Evolutionary conservation across 1,140 invertebrate species (phyloP), one percentile per base, ranked within the genome.

Genomic region (Pseudobourletiella spinata): DNA sequence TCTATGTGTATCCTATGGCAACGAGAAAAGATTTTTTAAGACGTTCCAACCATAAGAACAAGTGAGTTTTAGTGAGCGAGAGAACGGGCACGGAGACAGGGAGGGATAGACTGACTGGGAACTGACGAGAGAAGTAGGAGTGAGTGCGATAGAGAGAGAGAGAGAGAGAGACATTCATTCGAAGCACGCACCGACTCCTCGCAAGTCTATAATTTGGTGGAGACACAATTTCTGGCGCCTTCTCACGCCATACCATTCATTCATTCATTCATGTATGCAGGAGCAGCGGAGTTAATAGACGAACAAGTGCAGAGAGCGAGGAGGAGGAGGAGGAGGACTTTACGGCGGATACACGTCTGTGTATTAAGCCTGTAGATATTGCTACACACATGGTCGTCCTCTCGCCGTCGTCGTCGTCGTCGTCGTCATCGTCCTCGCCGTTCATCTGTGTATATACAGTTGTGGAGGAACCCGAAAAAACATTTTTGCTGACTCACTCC

Each of bases 181-280:
- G 64, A 63, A 57, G 60, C 64, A 63, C 60, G 64, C 60, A 66
- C 57, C 29, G 61, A 62, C 57, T 63, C 50, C 57, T 59, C 50
- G 35, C 52, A 64, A 59, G 62, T 60, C 64, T 69, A 69, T 69
- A 69, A 69, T 69, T 69, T 61, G 61, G 48, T 61, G 65, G 64
- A 69, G 68, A 69, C 68, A 69, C 64, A 66, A 66, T 66, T 66
- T 66, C 64, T 69, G 64, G 64, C 68, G 64, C 68, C 64, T 69
- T 69, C 68, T 69, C 68, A 69, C 68, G 68, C 67, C 67, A 66
- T 44, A 51, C 43, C 66, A 54, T 56, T 42, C 60, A 59, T 63
- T 60, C 65, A 67, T 67, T 67, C 65, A 67, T 67, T 60, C 61
- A 61, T 60, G 63, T 64, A 56, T 56, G 42, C 50, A 61, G 48